Percentiles rank a stretch among this genome's conserved stretches.
Evolutionary conservation across 2,113 vertebrate genomes (phyloP).

Genomic region (Euleptes europaea): DNA sequence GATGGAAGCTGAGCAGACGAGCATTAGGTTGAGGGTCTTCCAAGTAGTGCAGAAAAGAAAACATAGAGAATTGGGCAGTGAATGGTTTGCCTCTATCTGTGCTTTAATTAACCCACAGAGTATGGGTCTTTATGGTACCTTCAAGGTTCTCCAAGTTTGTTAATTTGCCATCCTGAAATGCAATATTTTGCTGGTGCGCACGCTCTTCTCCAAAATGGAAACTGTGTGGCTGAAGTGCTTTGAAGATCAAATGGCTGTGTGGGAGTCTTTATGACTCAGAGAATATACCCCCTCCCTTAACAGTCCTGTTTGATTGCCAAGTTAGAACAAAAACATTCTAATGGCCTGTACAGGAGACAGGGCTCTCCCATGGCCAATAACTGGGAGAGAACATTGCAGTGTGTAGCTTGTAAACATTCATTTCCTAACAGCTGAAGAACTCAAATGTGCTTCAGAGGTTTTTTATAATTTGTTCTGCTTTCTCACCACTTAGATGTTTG

Average conservation of each 20-base stretch:
- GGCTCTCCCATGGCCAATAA: slow-evolving; percentile 19
- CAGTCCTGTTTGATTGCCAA: slow-evolving; percentile 2
- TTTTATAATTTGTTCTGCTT: background rate
- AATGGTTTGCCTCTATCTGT: background rate
- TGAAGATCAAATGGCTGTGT: background rate
- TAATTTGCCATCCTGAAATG: background rate
- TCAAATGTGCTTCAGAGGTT: background rate
- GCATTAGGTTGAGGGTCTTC: background rate
- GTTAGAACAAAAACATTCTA: slow-evolving; percentile 11
- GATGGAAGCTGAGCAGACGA: background rate
- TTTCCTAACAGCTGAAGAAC: background rate
- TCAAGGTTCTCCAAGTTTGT: background rate
- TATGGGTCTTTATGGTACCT: background rate
- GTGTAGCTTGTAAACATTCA: background rate
- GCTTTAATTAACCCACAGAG: background rate
- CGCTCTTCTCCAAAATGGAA: background rate
- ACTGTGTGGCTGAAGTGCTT: background rate
- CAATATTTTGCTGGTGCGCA: background rate
- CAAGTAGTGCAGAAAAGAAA: background rate
- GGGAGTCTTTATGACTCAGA: background rate
- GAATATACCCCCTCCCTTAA: background rate
- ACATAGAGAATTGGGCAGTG: background rate
- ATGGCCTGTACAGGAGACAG: slow-evolving; percentile 6
- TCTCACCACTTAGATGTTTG: background rate
- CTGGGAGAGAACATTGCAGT: slow-evolving; percentile 1